Evolutionary conservation across 2,113 vertebrate genomes (phyloP).

Genomic region (Indri indri): DNA sequence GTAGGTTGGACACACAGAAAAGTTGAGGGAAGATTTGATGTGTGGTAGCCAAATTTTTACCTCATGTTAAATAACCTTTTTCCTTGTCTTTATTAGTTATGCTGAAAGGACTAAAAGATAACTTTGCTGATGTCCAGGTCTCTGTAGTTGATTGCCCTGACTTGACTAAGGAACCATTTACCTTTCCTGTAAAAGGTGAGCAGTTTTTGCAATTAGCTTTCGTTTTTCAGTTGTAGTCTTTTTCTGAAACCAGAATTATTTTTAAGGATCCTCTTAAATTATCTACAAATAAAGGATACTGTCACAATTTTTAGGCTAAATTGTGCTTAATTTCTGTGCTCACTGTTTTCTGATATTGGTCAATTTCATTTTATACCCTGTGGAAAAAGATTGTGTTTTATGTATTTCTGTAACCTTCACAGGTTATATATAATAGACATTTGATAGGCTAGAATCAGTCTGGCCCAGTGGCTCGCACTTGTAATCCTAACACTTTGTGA

Average conservation of each 20-base stretch:
- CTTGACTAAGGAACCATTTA: slow-evolving; percentile 92
- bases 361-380: slow-evolving; percentile 22
- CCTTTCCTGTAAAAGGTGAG: slow-evolving; percentile 94
- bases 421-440: neutral
- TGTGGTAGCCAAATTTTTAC: slow-evolving; percentile 31
- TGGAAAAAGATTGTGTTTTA: slow-evolving; percentile 10
- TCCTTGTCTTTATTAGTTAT: slow-evolving; percentile 85
- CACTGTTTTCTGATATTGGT: neutral
- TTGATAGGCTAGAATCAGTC: neutral
- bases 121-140: slow-evolving; percentile 93
- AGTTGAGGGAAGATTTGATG: slow-evolving; percentile 24
- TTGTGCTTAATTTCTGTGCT: slow-evolving; percentile 6
- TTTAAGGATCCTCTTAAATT: slow-evolving; percentile 29
- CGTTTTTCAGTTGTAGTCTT: neutral
- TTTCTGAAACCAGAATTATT: neutral
- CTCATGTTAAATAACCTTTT: neutral
- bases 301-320: neutral
- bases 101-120: slow-evolving; percentile 90
- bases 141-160: slow-evolving; percentile 95
- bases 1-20: neutral
- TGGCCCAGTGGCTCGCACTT: too few relatives aligned
- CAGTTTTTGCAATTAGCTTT: neutral
- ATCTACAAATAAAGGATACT: slow-evolving; percentile 4
- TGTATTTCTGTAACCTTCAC: neutral
- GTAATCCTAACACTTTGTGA: too few relatives aligned